Percentiles rank a stretch among this genome's conserved stretches.
Conservation (phyloP, 1,140 invertebrate genomes). For the Leptestheria dahalacensis region DNA sequence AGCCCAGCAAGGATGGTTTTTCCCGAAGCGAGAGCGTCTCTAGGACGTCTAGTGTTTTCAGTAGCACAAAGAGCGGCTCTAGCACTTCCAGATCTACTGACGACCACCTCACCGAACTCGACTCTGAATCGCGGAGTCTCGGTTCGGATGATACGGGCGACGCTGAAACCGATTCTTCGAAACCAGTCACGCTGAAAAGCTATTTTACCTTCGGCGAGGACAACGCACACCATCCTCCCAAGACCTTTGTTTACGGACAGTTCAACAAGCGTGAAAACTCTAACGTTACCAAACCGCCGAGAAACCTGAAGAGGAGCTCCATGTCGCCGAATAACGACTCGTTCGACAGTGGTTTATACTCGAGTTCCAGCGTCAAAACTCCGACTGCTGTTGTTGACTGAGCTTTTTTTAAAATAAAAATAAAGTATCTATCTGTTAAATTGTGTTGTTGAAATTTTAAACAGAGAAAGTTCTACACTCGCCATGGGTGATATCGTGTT, state of each 20-base stretch:
- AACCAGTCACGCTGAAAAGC: conserved; percentile 1
- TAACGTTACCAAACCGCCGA: background rate
- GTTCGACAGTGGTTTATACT: conserved; percentile 13
- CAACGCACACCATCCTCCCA: background rate
- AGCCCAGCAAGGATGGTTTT: background rate
- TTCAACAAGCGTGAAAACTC: background rate
- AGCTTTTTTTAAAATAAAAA: background rate
- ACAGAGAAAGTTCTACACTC: too few relatives aligned
- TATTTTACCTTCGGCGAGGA: conserved; percentile 8
- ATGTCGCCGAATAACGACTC: conserved; percentile 7
- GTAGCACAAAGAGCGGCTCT: background rate
- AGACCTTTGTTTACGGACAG: background rate
- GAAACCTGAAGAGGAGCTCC: background rate
- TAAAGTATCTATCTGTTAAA: too few relatives aligned
- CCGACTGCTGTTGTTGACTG: background rate
- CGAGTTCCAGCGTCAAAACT: conserved; percentile 5
- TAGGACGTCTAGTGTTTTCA: background rate
- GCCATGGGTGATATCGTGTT: too few relatives aligned
- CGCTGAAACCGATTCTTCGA: background rate
- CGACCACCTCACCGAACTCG: background rate
- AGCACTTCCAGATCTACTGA: background rate
- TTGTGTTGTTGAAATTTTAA: too few relatives aligned
- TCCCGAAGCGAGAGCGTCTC: background rate
- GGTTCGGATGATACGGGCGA: conserved; percentile 5
- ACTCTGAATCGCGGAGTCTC: background rate